Evolutionary conservation across 2,888 invertebrate genomes (phyloP), one percentile per base, ranked within the genome.

Genomic region (Troglohyphantes excavatus): DNA sequence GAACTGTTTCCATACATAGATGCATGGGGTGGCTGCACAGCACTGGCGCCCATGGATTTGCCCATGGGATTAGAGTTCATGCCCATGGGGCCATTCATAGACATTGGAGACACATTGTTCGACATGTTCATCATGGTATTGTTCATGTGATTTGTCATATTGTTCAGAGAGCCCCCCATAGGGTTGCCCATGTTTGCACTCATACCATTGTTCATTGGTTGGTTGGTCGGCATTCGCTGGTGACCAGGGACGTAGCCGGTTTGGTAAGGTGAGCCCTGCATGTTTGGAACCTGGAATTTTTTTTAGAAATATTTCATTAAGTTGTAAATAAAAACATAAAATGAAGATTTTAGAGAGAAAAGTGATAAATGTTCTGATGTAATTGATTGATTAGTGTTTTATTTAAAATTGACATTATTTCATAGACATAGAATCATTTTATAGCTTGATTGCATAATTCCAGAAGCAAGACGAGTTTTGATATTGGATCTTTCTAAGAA

Each of bases 231-330:
- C 91, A 91, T 94, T 93, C 91, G 84, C 67, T 90, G 90, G 27
- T 81, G 81, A 13, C 76, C 70, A 17, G 76, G 95, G 93, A 95
- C 94, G 82, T 91, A 91, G 23, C 91, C 63, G 59, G 82, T 46
- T 93, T 94, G 94, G 93, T 95, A 95, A 93, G 95, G 95, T 93
- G 95, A 95, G 93, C 95, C 95, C 92, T 95, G 95, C 95, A 95
- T 95, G 91, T 93, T 95, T 94, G 95, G 95, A 95, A 95, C 95
- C 95, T 95, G 94, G 63, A 94, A 93, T 21, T n/a, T n/a, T n/a
- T n/a, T n/a, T n/a, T n/a, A n/a, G n/a, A n/a, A n/a, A n/a, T n/a
- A n/a, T n/a, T n/a, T n/a, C n/a, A n/a, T n/a, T n/a, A n/a, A n/a
- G n/a, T n/a, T n/a, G n/a, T n/a, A n/a, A n/a, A n/a, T n/a, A n/a